Evolutionary conservation across 2,888 invertebrate genomes (phyloP).

Genomic region (Disparrhopalites patrizii): DNA sequence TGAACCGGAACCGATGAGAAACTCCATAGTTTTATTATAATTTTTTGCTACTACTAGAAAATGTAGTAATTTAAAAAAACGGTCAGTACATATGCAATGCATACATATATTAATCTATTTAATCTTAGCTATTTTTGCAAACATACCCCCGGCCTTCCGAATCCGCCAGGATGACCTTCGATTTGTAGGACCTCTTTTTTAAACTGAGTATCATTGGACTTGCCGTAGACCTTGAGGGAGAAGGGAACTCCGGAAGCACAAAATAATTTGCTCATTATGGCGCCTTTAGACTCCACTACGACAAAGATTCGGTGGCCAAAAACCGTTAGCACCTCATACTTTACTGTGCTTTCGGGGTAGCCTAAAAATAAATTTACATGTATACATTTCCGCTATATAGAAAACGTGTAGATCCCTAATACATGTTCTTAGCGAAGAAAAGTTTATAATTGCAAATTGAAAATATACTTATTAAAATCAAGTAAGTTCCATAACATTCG

Average conservation of each 20-base stretch:
- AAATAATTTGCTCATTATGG: slow-evolving; percentile 5
- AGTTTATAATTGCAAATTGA: no score
- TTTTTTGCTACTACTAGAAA: neutral
- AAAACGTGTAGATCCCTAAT: no score
- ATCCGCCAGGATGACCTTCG: slow-evolving; percentile 19
- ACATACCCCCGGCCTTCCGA: slow-evolving; percentile 21
- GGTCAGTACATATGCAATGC: no score
- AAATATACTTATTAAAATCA: no score
- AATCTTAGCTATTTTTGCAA: no score
- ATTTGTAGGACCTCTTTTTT: slow-evolving; percentile 11
- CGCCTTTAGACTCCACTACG: slow-evolving; percentile 12
- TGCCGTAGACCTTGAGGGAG: slow-evolving; percentile 7
- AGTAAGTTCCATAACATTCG: no score
- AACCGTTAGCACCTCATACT: slow-evolving; percentile 22
- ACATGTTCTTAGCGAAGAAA: no score
- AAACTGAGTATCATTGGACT: slow-evolving; percentile 8
- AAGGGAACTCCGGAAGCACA: slow-evolving; percentile 15
- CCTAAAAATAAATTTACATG: no score
- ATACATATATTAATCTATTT: no score
- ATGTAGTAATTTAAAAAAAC: no score
- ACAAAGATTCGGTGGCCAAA: slow-evolving; percentile 20
- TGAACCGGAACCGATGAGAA: neutral
- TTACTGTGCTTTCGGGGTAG: neutral
- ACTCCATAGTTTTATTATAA: neutral
- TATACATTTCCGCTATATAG: no score